A percentile compares a stretch with the other conserved stretches of the same genome.
Conservation (phyloP, 2,888 invertebrate genomes). For the Hypena proboscidalis region DNA sequence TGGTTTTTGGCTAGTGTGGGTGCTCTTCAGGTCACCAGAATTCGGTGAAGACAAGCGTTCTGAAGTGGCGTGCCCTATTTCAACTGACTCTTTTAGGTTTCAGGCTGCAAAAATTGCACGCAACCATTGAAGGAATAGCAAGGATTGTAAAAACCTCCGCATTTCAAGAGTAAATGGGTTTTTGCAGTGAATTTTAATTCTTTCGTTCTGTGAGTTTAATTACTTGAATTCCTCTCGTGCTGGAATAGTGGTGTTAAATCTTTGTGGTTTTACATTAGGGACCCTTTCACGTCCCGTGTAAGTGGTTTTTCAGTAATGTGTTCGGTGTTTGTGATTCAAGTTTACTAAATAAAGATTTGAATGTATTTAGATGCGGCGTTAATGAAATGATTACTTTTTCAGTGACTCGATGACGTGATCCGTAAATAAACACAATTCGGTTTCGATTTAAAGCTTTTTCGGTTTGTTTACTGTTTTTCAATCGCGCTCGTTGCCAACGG, state of each 20-base stretch:
- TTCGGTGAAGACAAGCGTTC: slow-evolving; percentile 70
- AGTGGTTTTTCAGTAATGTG: slow-evolving; percentile 17
- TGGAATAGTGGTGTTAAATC: slow-evolving; percentile 37
- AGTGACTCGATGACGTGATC: slow-evolving; percentile 13
- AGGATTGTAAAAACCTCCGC: neutral
- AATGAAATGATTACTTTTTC: slow-evolving; percentile 22
- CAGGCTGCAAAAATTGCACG: slow-evolving; percentile 31
- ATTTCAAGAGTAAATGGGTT: slow-evolving; percentile 15
- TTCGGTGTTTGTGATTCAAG: slow-evolving; percentile 21
- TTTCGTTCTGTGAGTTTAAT: slow-evolving; percentile 35
- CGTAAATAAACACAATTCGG: slow-evolving; percentile 18
- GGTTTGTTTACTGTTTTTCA: slow-evolving; percentile 19
- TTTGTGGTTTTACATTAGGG: slow-evolving; percentile 35
- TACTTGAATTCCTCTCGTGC: slow-evolving; percentile 38
- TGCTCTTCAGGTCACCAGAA: slow-evolving; percentile 77
- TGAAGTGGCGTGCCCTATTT: slow-evolving; percentile 71
- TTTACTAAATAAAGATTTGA: slow-evolving; percentile 13
- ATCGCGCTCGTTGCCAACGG: neutral
- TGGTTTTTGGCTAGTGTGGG: slow-evolving; percentile 58
- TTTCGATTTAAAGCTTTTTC: slow-evolving; percentile 14
- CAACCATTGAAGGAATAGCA: slow-evolving; percentile 10
- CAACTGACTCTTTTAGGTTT: slow-evolving; percentile 46
- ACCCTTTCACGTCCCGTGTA: slow-evolving; percentile 24
- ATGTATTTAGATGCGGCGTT: slow-evolving; percentile 8
- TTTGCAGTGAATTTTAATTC: slow-evolving; percentile 37